phyloP scores from a whole-genome alignment of 1,140 invertebrate genomes.

The Conus ventricosus region DNA sequence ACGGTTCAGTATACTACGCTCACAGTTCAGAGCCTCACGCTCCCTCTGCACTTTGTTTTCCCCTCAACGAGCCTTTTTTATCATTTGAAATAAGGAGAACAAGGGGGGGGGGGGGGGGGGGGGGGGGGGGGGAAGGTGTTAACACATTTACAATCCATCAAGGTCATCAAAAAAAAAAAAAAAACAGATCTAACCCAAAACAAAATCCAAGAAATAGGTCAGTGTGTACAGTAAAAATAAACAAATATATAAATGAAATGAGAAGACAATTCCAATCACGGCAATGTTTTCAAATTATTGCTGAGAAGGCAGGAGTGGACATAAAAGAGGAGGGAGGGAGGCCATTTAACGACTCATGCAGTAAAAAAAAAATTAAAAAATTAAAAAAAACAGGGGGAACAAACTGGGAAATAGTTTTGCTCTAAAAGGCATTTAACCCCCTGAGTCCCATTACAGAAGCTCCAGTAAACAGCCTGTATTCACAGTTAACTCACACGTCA shows the following conservation, averaged over 20 bases:
- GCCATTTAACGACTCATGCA: slow-evolving; percentile 28
- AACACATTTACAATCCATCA: too few relatives aligned
- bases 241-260: neutral
- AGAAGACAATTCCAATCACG: neutral
- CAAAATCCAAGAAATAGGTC: neutral
- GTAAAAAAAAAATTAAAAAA: slow-evolving; percentile 6
- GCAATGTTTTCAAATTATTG: neutral
- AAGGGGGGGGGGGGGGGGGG: too few relatives aligned
- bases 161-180: too few relatives aligned
- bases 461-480: too few relatives aligned
- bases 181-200: too few relatives aligned
- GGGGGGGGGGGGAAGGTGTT: too few relatives aligned
- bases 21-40: too few relatives aligned
- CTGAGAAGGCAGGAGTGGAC: neutral
- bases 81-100: too few relatives aligned
- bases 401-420: neutral
- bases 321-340: neutral
- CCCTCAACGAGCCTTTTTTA: too few relatives aligned
- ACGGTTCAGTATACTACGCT: too few relatives aligned
- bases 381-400: neutral
- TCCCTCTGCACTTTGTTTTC: too few relatives aligned
- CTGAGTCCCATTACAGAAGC: neutral
- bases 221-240: neutral
- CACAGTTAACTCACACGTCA: too few relatives aligned
- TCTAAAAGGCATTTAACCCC: slow-evolving; percentile 11